phyloP scores from a whole-genome alignment of 2,113 vertebrate genomes.

The Rhinoptilus africanus region DNA sequence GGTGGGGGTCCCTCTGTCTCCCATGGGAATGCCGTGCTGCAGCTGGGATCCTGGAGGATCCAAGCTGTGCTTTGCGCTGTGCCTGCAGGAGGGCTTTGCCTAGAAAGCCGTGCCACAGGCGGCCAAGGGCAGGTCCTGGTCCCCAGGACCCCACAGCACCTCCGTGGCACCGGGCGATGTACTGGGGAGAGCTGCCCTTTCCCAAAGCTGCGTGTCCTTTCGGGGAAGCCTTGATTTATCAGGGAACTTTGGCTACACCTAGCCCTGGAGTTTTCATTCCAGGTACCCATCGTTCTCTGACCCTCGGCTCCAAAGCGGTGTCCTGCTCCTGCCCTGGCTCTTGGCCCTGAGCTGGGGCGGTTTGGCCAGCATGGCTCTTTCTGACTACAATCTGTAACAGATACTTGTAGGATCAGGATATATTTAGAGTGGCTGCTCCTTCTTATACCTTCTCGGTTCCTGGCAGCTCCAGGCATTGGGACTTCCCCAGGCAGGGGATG shows the following conservation, averaged over 20 bases:
- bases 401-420: not conserved
- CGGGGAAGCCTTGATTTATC: not conserved
- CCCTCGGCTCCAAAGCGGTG: not conserved
- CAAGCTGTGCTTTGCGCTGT: not conserved
- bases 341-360: not conserved
- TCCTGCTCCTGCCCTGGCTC: not conserved
- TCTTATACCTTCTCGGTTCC: not conserved
- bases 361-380: fast-evolving
- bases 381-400: not conserved
- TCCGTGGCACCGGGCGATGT: fast-evolving
- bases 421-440: constrained; percentile 5
- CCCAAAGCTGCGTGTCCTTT: not conserved
- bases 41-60: not conserved
- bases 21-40: fast-evolving
- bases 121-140: not conserved
- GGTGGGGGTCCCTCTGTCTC: not conserved
- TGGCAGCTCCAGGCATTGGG: not conserved
- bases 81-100: not conserved
- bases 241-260: not conserved
- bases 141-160: not conserved
- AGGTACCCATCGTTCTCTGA: not conserved
- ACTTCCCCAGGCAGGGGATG: not conserved
- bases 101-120: fast-evolving
- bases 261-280: not conserved
- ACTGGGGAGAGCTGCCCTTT: not conserved